Percentiles rank a stretch among this genome's conserved stretches.
phyloP scores from a whole-genome alignment of 2,797 vertebrate species.

The Sphenopsis melanotis region DNA sequence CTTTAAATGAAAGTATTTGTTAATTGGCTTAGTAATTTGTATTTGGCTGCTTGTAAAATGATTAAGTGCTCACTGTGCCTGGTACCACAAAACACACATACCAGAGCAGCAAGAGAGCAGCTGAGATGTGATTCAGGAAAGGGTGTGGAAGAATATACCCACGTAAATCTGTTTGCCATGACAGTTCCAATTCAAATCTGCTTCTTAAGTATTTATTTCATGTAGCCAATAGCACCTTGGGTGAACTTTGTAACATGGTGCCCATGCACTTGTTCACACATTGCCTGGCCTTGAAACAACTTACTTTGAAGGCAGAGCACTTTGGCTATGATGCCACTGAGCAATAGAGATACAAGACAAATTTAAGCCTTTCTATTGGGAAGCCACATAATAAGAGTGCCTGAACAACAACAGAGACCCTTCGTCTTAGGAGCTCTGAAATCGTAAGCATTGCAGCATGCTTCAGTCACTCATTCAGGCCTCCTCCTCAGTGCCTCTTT shows the following conservation, averaged over 20 bases:
- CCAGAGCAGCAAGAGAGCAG: neutral
- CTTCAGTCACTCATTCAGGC: neutral
- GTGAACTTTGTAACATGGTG: neutral
- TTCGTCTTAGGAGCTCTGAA: neutral
- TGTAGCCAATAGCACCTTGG: neutral
- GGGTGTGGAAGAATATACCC: neutral
- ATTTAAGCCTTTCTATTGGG: neutral
- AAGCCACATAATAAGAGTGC: neutral
- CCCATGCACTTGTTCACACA: neutral
- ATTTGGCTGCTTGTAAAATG: constrained; percentile 16
- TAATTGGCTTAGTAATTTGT: constrained; percentile 23
- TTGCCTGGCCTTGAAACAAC: neutral
- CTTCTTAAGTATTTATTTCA: constrained; percentile 8
- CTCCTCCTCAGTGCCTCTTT: neutral
- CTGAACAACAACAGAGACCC: neutral
- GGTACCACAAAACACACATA: neutral
- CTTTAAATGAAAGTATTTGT: constrained; percentile 8
- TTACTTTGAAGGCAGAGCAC: neutral
- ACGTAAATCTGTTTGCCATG: neutral
- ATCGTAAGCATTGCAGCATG: neutral
- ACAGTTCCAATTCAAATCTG: constrained; percentile 19
- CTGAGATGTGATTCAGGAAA: neutral
- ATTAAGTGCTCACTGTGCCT: constrained; percentile 11
- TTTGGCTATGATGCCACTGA: neutral
- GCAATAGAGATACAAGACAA: neutral